Conservation (phyloP, 2,113 vertebrate genomes). For the Myotis yumanensis region DNA sequence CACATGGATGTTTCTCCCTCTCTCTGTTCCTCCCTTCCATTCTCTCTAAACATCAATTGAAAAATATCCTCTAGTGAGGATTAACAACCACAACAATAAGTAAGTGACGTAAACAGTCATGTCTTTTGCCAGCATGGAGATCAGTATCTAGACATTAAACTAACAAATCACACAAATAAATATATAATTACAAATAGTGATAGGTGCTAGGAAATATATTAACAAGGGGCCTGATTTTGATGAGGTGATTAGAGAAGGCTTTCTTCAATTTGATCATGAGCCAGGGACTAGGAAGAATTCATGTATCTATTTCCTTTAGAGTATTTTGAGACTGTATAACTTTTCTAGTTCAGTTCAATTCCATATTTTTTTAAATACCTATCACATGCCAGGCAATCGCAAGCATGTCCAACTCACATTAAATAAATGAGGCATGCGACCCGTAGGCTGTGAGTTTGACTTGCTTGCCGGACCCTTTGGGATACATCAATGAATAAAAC, state of each 20-base stretch:
- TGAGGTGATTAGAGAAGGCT: background rate
- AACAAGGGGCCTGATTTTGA: background rate
- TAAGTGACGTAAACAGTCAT: background rate
- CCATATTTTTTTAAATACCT: background rate
- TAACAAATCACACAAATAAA: slow-evolving; percentile 14
- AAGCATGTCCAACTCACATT: too few relatives aligned
- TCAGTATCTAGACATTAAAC: background rate
- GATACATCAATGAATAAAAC: background rate
- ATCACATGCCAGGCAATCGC: background rate
- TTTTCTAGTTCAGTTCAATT: background rate
- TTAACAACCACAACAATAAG: too few relatives aligned
- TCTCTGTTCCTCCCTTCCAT: too few relatives aligned
- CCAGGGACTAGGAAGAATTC: background rate
- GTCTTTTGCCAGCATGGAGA: background rate
- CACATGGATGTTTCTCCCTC: too few relatives aligned
- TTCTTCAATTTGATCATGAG: background rate
- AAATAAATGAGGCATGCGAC: too few relatives aligned
- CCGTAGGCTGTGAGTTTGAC: too few relatives aligned
- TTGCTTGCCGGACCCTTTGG: background rate
- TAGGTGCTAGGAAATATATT: background rate
- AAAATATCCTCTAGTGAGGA: too few relatives aligned
- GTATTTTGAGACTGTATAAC: background rate
- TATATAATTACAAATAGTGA: background rate
- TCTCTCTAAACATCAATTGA: too few relatives aligned
- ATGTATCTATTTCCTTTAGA: background rate